These are phyloP conservation scores for Sapajus apella DNA, from an alignment of 2,113 vertebrate species.

Conservation along the genomic window DNA sequence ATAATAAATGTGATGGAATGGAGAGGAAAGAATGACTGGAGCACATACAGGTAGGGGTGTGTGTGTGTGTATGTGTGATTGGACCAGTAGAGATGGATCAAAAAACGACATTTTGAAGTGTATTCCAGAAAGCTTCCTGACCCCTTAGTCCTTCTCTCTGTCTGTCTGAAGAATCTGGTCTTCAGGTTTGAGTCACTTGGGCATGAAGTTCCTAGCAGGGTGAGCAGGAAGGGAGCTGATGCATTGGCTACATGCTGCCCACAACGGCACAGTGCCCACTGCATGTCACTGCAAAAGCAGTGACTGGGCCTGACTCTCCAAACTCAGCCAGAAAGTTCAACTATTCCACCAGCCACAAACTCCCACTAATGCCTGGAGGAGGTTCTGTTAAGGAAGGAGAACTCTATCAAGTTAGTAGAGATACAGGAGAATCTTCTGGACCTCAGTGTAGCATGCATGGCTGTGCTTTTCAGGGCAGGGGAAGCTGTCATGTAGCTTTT, in stretches of 20 bases:
- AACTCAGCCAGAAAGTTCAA: neutral
- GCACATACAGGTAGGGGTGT: accelerated
- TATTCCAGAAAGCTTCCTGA: neutral
- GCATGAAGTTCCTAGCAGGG: neutral
- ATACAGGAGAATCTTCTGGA: neutral
- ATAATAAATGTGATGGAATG: neutral
- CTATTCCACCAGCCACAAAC: too few species aligned
- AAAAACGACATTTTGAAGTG: too few species aligned
- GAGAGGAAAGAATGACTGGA: neutral
- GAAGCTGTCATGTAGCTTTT: neutral
- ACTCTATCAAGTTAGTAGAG: neutral
- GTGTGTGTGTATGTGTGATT: neutral
- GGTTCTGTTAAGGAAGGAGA: neutral
- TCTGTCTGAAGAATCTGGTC: neutral
- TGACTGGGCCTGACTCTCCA: accelerated
- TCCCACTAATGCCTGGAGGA: neutral
- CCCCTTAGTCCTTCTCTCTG: neutral
- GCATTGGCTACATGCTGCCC: accelerated
- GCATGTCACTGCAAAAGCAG: neutral
- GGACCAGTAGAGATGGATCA: neutral
- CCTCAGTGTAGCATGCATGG: accelerated
- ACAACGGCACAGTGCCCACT: neutral
- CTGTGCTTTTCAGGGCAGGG: neutral
- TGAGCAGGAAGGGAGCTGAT: neutral
- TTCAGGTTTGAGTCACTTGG: neutral